These are phyloP conservation scores for Geodia barretti DNA, from an alignment of 37 sponge, comb jelly and placozoan species.

Conservation along the genomic window DNA sequence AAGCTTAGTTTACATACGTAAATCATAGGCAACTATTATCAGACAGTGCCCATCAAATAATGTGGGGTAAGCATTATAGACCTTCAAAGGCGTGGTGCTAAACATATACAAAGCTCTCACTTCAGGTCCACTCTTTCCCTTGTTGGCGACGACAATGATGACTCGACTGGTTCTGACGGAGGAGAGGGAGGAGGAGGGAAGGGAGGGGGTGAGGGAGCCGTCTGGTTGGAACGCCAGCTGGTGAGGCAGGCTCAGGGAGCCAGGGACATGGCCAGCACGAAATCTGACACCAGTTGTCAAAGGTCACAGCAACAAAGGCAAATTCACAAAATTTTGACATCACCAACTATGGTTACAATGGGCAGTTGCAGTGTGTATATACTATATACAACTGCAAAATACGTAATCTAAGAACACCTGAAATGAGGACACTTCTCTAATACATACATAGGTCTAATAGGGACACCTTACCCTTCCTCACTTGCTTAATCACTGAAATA, in stretches of 20 bases:
- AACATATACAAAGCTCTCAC: constrained; percentile 27
- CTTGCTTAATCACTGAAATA: too few relatives aligned
- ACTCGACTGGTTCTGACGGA: constrained; percentile 30
- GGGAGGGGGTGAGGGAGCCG: constrained; percentile 28
- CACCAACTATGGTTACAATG: neutral
- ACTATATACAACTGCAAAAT: too few relatives aligned
- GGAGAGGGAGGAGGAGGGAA: constrained; percentile 8
- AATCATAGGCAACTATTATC: neutral
- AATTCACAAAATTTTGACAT: neutral
- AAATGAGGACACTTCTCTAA: too few relatives aligned
- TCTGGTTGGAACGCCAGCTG: constrained; percentile 64
- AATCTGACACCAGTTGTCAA: constrained; percentile 50
- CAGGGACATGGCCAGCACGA: constrained; percentile 71
- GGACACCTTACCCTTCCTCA: too few relatives aligned
- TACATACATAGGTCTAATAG: too few relatives aligned
- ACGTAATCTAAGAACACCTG: too few relatives aligned
- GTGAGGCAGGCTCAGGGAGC: constrained; percentile 73
- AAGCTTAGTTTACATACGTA: neutral
- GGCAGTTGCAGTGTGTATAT: neutral
- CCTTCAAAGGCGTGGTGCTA: neutral
- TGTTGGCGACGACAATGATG: constrained; percentile 68
- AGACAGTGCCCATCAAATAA: neutral
- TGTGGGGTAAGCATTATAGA: neutral
- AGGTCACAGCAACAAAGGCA: too few relatives aligned
- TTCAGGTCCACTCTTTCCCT: constrained; percentile 40